Evolutionary conservation across 2,113 vertebrate species (phyloP), one percentile per base, ranked within the genome.

Genomic region (Hippotragus niger): DNA sequence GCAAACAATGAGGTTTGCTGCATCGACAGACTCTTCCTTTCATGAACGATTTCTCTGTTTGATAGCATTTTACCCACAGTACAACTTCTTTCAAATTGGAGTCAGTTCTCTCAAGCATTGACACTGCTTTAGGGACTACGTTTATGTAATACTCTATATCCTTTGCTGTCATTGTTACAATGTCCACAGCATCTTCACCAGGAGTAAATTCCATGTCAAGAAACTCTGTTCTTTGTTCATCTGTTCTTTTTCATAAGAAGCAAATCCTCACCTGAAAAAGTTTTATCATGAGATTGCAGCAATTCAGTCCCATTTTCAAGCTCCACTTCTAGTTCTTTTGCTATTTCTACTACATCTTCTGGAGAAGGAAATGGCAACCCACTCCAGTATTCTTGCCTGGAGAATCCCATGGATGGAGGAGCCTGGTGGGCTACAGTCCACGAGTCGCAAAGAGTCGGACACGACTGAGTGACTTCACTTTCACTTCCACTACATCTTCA

Each of bases 361-460:
- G 55, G 55, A 57, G 21, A 57, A 57, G 55, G 55, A 3, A 57
- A 57, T 57, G 55, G 55, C 55, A 57, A 3, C 55, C 55, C 55
- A 57, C 55, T 57, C 55, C 21, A 57, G 55, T 10, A 57, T 0
- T 23, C 55, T 57, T 57, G 55, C 55, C 55, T 57, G 55, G 55
- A 57, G 55, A 57, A 57, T 57, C 55, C 23, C 8, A 57, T 57
- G 21, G 55, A 57, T 55, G 53, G 53, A 55, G 53, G 53, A 55
- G 53, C 53, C 19, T 55, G 53, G 53, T 55, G 53, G 19, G 53
- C 53, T 21, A 21, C 7, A 55, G 53, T 55, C 53, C 53, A 21
- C 0, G 7, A 19, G 53, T 55, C 2, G 1, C 17, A 53, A 19
- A 53, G 53, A 55, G 53, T 55, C 19, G 0, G 19, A 55, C 19